phyloP scores from a whole-genome alignment of 1,140 invertebrate species.

The Macrotrachela quadricornifera region DNA sequence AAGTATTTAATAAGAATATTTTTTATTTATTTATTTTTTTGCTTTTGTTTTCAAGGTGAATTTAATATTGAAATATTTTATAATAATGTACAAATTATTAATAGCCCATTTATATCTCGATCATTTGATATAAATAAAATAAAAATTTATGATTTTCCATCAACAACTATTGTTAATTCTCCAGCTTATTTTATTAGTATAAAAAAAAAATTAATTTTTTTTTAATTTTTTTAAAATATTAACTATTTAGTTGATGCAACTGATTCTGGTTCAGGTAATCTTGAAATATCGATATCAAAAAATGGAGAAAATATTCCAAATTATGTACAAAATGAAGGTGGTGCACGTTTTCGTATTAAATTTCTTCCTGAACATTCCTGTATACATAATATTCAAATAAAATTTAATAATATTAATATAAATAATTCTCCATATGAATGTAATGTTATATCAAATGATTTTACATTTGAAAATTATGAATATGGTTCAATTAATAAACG shows the following conservation, averaged over 20 bases:
- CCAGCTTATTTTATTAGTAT: slow-evolving; percentile 76
- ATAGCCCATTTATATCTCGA: slow-evolving; percentile 79
- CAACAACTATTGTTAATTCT: slow-evolving; percentile 63
- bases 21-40: no score
- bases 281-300: slow-evolving; percentile 85
- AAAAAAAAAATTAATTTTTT: no score
- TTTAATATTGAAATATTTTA: slow-evolving; percentile 72
- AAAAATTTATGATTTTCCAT: slow-evolving; percentile 59
- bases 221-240: no score
- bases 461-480: background rate
- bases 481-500: background rate
- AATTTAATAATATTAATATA: background rate
- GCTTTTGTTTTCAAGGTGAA: slow-evolving; percentile 38
- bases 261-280: slow-evolving; percentile 83
- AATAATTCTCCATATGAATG: background rate
- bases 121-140: slow-evolving; percentile 78
- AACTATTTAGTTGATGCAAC: slow-evolving; percentile 69
- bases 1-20: background rate
- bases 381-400: background rate
- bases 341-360: background rate
- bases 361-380: background rate
- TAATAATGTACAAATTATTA: slow-evolving; percentile 58
- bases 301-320: slow-evolving; percentile 80
- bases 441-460: background rate
- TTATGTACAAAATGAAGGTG: slow-evolving; percentile 41